These are phyloP conservation scores for Pandemis heparana DNA, from an alignment of 2,888 invertebrate genomes.

Conservation along the genomic window DNA sequence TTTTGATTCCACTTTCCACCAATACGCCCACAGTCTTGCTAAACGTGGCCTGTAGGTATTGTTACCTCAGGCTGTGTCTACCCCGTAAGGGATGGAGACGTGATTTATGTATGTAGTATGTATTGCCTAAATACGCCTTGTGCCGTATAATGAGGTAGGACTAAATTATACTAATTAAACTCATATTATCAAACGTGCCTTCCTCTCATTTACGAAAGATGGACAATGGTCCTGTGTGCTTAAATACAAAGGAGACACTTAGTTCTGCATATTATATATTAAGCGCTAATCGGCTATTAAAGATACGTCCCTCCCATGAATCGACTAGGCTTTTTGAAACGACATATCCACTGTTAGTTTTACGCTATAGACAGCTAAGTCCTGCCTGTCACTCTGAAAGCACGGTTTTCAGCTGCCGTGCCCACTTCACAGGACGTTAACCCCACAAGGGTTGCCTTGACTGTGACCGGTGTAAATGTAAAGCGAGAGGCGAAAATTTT, in stretches of 20 bases:
- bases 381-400: constrained; percentile 68
- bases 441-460: constrained; percentile 67
- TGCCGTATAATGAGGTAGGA: too few species aligned
- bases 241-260: not conserved
- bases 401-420: constrained; percentile 71
- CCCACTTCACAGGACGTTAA: constrained; percentile 77
- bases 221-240: not conserved
- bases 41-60: too few species aligned
- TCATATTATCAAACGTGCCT: not conserved
- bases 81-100: too few species aligned
- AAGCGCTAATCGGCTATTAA: not conserved
- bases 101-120: too few species aligned
- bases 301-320: not conserved
- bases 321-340: constrained; percentile 7
- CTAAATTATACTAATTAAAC: not conserved
- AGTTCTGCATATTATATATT: not conserved
- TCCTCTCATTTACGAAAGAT: not conserved
- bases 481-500: constrained; percentile 43
- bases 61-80: too few species aligned
- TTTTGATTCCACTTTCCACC: too few species aligned
- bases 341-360: constrained; percentile 10
- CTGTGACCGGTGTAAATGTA: constrained; percentile 44
- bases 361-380: constrained; percentile 27
- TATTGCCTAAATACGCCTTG: too few species aligned
- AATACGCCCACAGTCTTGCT: too few species aligned